Conservation (phyloP, 23 tunicate genomes). For the Diplosoma virens region DNA sequence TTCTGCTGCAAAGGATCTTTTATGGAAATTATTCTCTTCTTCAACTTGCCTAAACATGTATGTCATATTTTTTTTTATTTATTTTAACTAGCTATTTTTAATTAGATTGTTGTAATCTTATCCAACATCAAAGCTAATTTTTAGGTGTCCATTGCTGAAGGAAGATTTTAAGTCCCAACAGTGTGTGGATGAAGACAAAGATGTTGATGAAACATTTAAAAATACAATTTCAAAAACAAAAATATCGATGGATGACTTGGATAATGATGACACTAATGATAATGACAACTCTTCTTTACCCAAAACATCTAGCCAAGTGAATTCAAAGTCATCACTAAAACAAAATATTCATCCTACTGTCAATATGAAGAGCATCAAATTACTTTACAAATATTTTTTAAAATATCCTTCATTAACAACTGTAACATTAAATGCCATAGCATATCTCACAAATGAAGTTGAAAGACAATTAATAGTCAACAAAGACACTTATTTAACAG, state of each 20-base stretch:
- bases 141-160: constrained; percentile 3
- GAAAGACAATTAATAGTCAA: constrained; percentile 26
- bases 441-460: constrained; percentile 19
- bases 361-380: constrained; percentile 38
- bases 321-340: neutral
- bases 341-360: constrained; percentile 28
- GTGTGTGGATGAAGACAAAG: constrained; percentile 16
- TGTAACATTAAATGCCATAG: constrained; percentile 40
- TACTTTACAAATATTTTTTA: constrained; percentile 26
- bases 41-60: constrained; percentile 31
- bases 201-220: constrained; percentile 24
- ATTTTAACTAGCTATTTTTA: no score
- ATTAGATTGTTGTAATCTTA: no score
- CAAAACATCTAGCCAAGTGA: neutral
- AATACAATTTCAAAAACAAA: neutral
- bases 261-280: neutral
- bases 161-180: constrained; percentile 19
- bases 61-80: no score
- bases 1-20: constrained; percentile 5
- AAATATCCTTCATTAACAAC: constrained; percentile 19
- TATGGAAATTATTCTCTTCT: constrained; percentile 50
- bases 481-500: constrained; percentile 1
- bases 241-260: constrained; percentile 20
- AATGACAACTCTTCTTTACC: neutral
- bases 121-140: no score